Conservation (phyloP, 2,113 vertebrate species). For the Phainopepla nitens region DNA sequence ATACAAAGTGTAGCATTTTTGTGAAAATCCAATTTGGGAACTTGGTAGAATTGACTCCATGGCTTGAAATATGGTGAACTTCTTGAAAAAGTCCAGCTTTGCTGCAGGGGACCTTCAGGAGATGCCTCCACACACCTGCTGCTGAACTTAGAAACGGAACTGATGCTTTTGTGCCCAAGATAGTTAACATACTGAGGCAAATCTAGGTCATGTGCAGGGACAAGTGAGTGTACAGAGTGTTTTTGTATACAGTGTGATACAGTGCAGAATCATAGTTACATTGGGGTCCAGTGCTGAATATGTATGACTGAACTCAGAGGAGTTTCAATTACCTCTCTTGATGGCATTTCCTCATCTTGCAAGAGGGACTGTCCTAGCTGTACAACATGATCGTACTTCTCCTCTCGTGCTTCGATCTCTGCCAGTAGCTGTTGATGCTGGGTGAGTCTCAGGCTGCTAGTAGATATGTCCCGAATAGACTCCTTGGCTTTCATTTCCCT, state of each 20-base stretch:
- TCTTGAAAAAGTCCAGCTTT: background rate
- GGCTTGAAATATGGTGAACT: background rate
- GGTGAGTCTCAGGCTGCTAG: slow-evolving; percentile 69
- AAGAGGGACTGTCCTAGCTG: slow-evolving; percentile 75
- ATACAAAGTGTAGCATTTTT: background rate
- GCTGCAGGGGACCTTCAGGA: background rate
- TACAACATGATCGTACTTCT: slow-evolving; percentile 65
- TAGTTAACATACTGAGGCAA: background rate
- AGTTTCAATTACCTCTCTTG: slow-evolving; percentile 71
- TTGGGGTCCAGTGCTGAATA: background rate
- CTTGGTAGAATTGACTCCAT: background rate
- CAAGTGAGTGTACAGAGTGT: rapidly evolving
- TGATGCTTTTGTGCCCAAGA: background rate
- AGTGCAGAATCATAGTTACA: background rate
- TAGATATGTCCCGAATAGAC: slow-evolving; percentile 73
- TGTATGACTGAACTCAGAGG: background rate
- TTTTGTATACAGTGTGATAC: background rate
- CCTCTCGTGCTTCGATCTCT: slow-evolving; percentile 77
- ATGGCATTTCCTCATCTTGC: slow-evolving; percentile 35
- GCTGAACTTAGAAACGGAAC: background rate
- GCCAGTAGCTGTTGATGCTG: slow-evolving; percentile 81
- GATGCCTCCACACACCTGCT: background rate
- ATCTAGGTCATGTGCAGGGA: background rate
- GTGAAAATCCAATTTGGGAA: background rate
- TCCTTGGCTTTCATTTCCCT: slow-evolving; percentile 78